Percentiles rank a stretch among this genome's conserved stretches.
These are phyloP conservation scores for Semaprochilodus insignis DNA, from an alignment of 2,797 vertebrate genomes.

Conservation along the genomic window DNA sequence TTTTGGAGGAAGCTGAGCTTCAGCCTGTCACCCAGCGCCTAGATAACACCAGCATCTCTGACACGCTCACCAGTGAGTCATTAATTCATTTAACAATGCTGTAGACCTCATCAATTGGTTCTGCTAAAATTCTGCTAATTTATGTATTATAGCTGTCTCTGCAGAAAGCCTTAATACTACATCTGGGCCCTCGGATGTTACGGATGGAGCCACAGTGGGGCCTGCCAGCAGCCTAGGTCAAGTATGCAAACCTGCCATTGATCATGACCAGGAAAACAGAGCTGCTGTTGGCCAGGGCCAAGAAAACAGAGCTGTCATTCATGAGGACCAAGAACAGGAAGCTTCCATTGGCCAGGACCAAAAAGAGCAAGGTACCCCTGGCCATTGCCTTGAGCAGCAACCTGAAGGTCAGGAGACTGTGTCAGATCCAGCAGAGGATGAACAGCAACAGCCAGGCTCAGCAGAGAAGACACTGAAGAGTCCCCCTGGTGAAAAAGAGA, in stretches of 20 bases:
- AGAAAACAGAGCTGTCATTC: not conserved
- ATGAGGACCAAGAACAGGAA: not conserved
- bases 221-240: conserved; percentile 34
- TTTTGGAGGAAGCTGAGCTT: conserved; percentile 88
- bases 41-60: conserved; percentile 69
- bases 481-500: conserved; percentile 48
- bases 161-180: conserved; percentile 64
- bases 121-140: not conserved
- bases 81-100: not conserved
- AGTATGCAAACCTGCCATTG: conserved; percentile 35
- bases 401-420: conserved; percentile 44
- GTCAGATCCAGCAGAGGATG: conserved; percentile 38
- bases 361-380: conserved; percentile 31
- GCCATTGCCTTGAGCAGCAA: conserved; percentile 1
- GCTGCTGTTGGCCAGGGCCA: not conserved
- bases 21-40: conserved; percentile 86
- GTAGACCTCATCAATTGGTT: not conserved
- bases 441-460: conserved; percentile 36
- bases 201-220: conserved; percentile 50
- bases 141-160: not conserved
- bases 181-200: conserved; percentile 28
- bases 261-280: conserved; percentile 31
- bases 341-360: conserved; percentile 34
- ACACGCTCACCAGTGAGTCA: conserved; percentile 49
- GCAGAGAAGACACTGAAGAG: conserved; percentile 18